Base-by-base conservation (phyloP, 2,797 vertebrate genomes). In the Notoglanidium macrostoma region DNA sequence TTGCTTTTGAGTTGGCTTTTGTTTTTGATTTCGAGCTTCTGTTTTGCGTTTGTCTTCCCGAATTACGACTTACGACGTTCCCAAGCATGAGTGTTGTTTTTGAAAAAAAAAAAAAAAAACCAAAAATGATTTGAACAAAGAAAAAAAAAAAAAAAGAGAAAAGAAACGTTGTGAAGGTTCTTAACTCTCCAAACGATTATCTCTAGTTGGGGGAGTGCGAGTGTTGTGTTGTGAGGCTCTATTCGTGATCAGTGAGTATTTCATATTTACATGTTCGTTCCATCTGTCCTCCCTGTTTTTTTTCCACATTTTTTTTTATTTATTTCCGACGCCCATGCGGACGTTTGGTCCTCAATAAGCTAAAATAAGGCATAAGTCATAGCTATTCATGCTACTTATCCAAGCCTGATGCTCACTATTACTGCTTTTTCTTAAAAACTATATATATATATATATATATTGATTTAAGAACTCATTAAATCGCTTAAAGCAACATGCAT, bases 211-310 rank as follows among this genome's bases (percentile, higher is more conserved):
- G 95, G 96, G 95, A 97, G 97, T 96, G 97, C 96, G 97, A 95
- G 95, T 97, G 95, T 96, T 96, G 94, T 96, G 96, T 97, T 97
- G 96, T 97, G 94, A 97, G 96, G 96, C 96, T 96, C 95, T 94
- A 95, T 96, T 96, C 96, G 93, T 95, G 92, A 92, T 94, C 97
- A 98, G 98, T 98, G 98, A 99, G 98, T 99, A 98, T 97, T 95
- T 95, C 95, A 91, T 95, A 93, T 97, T 96, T 97, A 95, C 96
- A 95, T 95, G 96, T 97, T 95, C 98, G 98, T 97, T 93, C 94
- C 97, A 96, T 96, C 89, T 94, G 93, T 94, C 93, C 95, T 94
- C 91, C 90, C 90, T 91, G 92, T 17, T 26, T 40, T 40, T 51
- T 21, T 46, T 63, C n/a, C n/a, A n/a, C n/a, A n/a, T 63, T 82